Evolutionary conservation across 1,140 invertebrate genomes (phyloP).

Genomic region (Drosophila truncata): DNA sequence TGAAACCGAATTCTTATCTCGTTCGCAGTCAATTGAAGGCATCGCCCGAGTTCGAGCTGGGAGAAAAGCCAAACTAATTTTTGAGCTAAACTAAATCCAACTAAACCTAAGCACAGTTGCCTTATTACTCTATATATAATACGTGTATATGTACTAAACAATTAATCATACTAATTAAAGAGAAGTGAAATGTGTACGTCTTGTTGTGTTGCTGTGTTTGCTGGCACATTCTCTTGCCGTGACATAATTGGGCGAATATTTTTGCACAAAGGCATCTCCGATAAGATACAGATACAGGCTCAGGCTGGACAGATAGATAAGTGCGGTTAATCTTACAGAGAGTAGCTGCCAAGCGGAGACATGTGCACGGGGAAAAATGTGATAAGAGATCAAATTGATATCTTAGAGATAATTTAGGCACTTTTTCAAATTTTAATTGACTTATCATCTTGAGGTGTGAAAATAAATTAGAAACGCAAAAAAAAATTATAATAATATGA

Average conservation of each 20-base stretch:
- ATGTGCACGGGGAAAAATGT: constrained; percentile 14
- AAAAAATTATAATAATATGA: not conserved
- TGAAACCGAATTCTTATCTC: constrained; percentile 73
- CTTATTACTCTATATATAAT: constrained; percentile 11
- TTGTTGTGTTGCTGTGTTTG: constrained; percentile 16
- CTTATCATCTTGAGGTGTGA: not conserved
- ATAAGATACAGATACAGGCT: constrained; percentile 53
- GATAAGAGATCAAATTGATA: not conserved
- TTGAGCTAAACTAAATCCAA: constrained; percentile 52
- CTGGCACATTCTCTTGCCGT: constrained; percentile 59
- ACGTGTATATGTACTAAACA: constrained; percentile 34
- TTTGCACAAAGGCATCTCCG: constrained; percentile 62
- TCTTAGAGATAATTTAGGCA: not conserved
- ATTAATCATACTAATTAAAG: constrained; percentile 78
- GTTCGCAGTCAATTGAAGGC: constrained; percentile 75
- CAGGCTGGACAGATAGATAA: constrained; percentile 53
- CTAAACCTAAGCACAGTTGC: constrained; percentile 37
- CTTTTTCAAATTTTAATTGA: not conserved
- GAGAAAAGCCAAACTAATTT: constrained; percentile 39
- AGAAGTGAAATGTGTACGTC: constrained; percentile 35
- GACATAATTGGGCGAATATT: constrained; percentile 77
- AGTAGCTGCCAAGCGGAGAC: constrained; percentile 43
- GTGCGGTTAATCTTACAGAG: constrained; percentile 56
- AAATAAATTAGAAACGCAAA: not conserved
- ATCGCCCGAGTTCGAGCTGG: constrained; percentile 39